Conservation (phyloP, 2,797 vertebrate genomes). For the Triplophysa bombifrons region DNA sequence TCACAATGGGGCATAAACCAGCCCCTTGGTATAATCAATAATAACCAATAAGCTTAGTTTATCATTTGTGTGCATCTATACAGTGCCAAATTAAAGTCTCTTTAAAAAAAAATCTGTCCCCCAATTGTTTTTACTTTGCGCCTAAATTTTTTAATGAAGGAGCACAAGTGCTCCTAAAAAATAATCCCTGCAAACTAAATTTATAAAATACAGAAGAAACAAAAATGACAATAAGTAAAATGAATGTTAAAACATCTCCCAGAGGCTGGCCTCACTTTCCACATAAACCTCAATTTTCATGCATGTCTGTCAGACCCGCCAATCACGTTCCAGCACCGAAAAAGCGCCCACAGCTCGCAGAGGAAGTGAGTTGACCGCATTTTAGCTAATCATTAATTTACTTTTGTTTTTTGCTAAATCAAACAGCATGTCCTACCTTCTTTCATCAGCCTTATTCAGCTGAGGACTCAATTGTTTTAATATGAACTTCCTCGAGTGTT, state of each 20-base stretch:
- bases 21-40: too few relatives aligned
- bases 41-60: too few relatives aligned
- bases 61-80: too few relatives aligned
- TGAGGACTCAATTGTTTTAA: constrained; percentile 61
- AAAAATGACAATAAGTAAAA: neutral
- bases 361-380: constrained; percentile 4
- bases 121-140: too few relatives aligned
- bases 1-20: too few relatives aligned
- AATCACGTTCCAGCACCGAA: constrained; percentile 12
- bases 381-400: constrained; percentile 28
- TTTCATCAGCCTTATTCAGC: constrained; percentile 39
- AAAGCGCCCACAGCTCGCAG: neutral
- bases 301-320: constrained; percentile 6
- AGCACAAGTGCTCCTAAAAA: too few relatives aligned
- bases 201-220: neutral
- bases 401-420: constrained; percentile 34
- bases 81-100: too few relatives aligned
- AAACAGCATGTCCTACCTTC: constrained; percentile 39
- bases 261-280: neutral
- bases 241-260: neutral
- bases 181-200: neutral
- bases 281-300: neutral
- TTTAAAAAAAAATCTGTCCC: too few relatives aligned
- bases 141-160: too few relatives aligned
- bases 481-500: constrained; percentile 64